Evolutionary conservation across 2,888 invertebrate species (phyloP).

Genomic region (Parasteatoda lunata): DNA sequence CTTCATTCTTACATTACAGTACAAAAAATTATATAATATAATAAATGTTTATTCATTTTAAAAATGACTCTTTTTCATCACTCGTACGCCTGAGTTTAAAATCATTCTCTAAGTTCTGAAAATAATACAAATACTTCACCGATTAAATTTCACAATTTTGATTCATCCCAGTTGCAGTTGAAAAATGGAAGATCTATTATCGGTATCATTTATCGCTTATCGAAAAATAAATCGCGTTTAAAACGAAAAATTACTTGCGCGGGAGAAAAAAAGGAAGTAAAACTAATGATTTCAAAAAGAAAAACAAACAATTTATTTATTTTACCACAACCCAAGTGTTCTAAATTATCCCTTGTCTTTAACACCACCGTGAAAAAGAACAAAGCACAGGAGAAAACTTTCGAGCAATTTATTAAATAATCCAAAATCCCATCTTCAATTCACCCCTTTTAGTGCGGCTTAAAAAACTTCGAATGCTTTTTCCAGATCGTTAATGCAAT

Average conservation of each 20-base stretch:
- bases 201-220: background rate
- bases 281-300: background rate
- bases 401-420: background rate
- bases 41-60: too few relatives aligned
- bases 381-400: slow-evolving; percentile 1
- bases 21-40: too few relatives aligned
- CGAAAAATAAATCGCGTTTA: background rate
- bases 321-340: background rate
- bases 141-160: background rate
- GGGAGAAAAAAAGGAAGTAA: background rate
- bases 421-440: slow-evolving; percentile 13
- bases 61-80: too few relatives aligned
- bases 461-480: background rate
- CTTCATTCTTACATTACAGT: too few relatives aligned
- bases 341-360: background rate
- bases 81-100: too few relatives aligned
- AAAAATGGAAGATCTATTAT: too few relatives aligned
- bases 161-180: background rate
- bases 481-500: slow-evolving; percentile 20
- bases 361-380: background rate
- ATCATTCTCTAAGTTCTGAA: too few relatives aligned
- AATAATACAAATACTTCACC: background rate
- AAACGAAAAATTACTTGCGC: background rate
- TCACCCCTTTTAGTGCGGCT: background rate
- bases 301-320: slow-evolving; percentile 2